phyloP scores from a whole-genome alignment of 1,140 invertebrate species.

The Drosophila pandora region DNA sequence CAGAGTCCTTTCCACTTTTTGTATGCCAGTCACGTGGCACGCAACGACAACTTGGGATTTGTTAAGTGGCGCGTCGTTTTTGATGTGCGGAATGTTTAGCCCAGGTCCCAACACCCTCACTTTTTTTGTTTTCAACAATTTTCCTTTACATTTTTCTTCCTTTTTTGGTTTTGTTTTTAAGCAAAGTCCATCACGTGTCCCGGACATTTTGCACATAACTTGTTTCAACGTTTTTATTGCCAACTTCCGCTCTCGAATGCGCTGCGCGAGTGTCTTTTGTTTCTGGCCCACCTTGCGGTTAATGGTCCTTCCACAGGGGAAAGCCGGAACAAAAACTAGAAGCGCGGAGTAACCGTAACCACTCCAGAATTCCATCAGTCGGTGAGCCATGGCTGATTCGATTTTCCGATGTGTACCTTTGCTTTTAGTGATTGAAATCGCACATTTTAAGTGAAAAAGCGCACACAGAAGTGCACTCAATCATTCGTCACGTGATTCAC shows the following conservation, averaged over 20 bases:
- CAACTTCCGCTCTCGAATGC: constrained; percentile 61
- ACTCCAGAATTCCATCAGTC: constrained; percentile 39
- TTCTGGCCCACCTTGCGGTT: constrained; percentile 63
- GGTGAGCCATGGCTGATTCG: constrained; percentile 44
- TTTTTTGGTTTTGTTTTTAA: constrained; percentile 16
- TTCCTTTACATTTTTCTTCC: neutral
- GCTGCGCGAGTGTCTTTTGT: constrained; percentile 38
- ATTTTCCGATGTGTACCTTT: constrained; percentile 71
- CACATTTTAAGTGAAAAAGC: constrained; percentile 81
- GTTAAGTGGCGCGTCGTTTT: constrained; percentile 76
- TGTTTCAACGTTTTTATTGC: constrained; percentile 76
- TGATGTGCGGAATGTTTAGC: constrained; percentile 69
- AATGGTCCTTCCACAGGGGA: constrained; percentile 28
- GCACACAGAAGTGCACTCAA: constrained; percentile 79
- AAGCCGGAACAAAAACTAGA: neutral
- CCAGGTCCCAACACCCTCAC: constrained; percentile 1
- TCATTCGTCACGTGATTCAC: constrained; percentile 76
- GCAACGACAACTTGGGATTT: constrained; percentile 82
- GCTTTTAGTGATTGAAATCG: constrained; percentile 82
- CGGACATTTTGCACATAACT: constrained; percentile 77
- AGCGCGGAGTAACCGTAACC: constrained; percentile 7
- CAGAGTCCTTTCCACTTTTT: constrained; percentile 21
- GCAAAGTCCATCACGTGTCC: constrained; percentile 64
- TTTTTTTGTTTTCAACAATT: neutral
- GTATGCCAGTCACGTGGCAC: constrained; percentile 78